Conservation (phyloP, 2,888 invertebrate species). For the Ophion slaviceki region DNA sequence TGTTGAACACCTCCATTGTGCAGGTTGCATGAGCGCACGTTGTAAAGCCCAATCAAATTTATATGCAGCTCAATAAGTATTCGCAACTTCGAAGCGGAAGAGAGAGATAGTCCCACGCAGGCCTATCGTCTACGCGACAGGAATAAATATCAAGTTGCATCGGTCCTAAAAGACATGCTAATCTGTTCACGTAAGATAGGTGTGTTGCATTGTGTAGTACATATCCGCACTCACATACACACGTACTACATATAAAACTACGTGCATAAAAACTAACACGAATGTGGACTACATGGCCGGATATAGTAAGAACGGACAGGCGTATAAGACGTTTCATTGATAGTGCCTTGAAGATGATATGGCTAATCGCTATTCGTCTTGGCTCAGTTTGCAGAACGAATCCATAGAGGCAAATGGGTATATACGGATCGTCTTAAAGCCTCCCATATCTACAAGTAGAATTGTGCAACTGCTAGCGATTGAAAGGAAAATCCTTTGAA, state of each 20-base stretch:
- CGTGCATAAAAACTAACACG: conserved; percentile 8
- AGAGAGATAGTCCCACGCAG: conserved; percentile 45
- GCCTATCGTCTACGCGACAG: conserved; percentile 62
- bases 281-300: conserved; percentile 48
- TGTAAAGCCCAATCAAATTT: conserved; percentile 60
- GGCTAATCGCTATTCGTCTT: conserved; percentile 4
- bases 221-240: background rate
- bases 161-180: conserved; percentile 40
- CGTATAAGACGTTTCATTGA: background rate
- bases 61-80: conserved; percentile 66
- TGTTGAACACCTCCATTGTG: conserved; percentile 36
- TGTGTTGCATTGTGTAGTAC: conserved; percentile 9
- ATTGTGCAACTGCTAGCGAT: no score
- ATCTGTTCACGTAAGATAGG: conserved; percentile 22
- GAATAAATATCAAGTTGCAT: conserved; percentile 67
- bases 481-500: no score
- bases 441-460: background rate
- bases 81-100: conserved; percentile 40
- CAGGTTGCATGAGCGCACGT: conserved; percentile 48
- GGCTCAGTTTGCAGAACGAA: conserved; percentile 10
- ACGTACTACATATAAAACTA: conserved; percentile 8
- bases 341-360: background rate
- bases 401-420: background rate
- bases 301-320: conserved; percentile 5
- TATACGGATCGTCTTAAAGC: background rate